Evolutionary conservation across 2,888 invertebrate genomes (phyloP), one percentile per base, ranked within the genome.

Genomic region (Leptarthrus brevirostris): DNA sequence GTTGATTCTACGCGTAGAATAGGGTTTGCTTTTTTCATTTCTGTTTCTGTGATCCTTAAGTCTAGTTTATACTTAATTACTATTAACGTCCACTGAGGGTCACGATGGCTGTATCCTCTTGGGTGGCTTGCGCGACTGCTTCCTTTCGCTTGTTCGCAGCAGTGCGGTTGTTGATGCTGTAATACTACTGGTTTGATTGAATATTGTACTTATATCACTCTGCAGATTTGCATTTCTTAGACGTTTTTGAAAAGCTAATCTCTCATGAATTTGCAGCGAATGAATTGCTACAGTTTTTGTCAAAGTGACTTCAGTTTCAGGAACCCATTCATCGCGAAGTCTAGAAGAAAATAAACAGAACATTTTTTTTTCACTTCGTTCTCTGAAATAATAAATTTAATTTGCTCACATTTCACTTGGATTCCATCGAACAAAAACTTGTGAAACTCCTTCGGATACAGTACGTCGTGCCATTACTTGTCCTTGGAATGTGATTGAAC

Each of bases 401-500:
- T n/a, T 8, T 30, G 91, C 94, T 93, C 87, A 96, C 96, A 96
- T 91, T 84, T 94, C 89, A 75, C 88, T 88, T 75, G 96, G 96
- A 83, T 90, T 89, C 93, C 96, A 96, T 53, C 91, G 90, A 77
- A 96, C 86, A 73, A 94, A 88, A 81, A 93, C 90, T 86, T 93
- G 92, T 70, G 87, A 86, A 80, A 87, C 88, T 76, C 93, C 92
- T 79, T 89, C 87, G 52, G 86, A 81, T 81, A 90, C 90, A 76
- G 87, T 87, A 79, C 93, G 87, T 80, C 87, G 88, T 78, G 90
- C 92, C 80, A 92, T 84, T 76, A 90, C 87, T 84, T 89, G 87
- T 79, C 93, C 92, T 82, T 89, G 89, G 81, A 94, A 89, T 78
- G 90, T 89, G 78, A 94, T 88, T 78, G 90, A 88, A 85, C 92